These are phyloP conservation scores for Amblyornis subalaris DNA, from an alignment of 2,113 vertebrate species.

Conservation along the genomic window DNA sequence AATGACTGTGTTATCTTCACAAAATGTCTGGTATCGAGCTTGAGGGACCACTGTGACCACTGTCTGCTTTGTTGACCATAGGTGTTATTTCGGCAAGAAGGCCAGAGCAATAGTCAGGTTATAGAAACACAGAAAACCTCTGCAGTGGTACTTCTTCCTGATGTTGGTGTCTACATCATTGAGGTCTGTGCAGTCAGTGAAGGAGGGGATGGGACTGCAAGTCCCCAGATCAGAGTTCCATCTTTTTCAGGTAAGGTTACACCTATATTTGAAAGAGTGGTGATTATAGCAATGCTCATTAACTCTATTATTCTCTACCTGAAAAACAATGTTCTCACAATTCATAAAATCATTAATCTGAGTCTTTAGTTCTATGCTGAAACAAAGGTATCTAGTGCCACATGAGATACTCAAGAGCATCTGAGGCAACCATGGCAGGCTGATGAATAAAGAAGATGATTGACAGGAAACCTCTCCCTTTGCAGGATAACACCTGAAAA, in stretches of 20 bases:
- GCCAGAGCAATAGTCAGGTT: conserved; percentile 86
- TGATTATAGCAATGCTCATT: not conserved
- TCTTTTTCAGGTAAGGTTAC: conserved; percentile 84
- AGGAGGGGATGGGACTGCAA: conserved; percentile 87
- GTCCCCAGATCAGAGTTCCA: conserved; percentile 88
- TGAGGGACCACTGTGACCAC: not conserved
- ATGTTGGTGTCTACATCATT: conserved; percentile 91
- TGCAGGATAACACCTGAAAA: not conserved
- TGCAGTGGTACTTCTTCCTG: conserved; percentile 84
- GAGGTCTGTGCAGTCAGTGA: conserved; percentile 89
- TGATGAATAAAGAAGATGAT: not conserved
- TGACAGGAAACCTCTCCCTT: not conserved
- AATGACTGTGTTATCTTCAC: not conserved
- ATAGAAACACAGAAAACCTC: conserved; percentile 91
- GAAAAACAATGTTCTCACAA: not conserved
- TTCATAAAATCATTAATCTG: not conserved
- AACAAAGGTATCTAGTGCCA: not conserved
- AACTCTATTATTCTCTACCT: not conserved
- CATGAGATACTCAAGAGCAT: not conserved
- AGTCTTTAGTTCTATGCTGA: not conserved
- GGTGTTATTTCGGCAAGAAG: conserved; percentile 91
- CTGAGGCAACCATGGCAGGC: not conserved
- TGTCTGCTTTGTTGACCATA: conserved; percentile 39
- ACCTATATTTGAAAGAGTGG: not conserved
- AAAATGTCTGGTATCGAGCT: not conserved